Percentiles rank a stretch among this genome's conserved stretches.
Evolutionary conservation across 2,797 vertebrate species (phyloP).

Genomic region (Sarcophilus harrisii): DNA sequence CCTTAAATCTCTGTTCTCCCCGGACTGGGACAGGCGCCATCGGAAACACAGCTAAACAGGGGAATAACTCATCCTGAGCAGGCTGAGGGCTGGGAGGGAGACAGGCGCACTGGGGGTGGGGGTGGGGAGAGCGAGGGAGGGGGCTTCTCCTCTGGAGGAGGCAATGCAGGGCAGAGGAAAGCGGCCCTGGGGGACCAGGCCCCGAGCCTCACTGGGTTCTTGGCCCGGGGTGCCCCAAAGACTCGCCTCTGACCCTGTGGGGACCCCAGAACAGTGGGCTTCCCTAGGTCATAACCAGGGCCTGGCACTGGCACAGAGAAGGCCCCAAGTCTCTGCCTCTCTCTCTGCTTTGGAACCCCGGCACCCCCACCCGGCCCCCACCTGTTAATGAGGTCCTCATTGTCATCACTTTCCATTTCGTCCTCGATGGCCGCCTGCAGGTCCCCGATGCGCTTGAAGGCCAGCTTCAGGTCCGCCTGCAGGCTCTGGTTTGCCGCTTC

Average conservation of each 20-base stretch:
- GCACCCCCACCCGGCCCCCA: slow-evolving; percentile 66
- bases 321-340: not conserved
- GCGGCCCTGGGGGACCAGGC: no score
- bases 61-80: slow-evolving; percentile 69
- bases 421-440: slow-evolving; percentile 98
- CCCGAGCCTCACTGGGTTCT: no score
- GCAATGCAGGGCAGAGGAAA: not conserved
- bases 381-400: slow-evolving; percentile 98
- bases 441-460: slow-evolving; percentile 99
- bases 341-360: not conserved
- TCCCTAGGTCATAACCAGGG: not conserved
- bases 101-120: not conserved
- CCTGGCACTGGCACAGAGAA: slow-evolving; percentile 15
- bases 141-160: not conserved
- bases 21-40: slow-evolving; percentile 63
- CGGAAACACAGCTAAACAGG: slow-evolving; percentile 71
- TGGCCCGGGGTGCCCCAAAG: no score
- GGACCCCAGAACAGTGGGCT: not conserved
- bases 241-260: no score
- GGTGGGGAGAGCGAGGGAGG: fast-evolving
- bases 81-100: not conserved
- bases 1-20: slow-evolving; percentile 78
- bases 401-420: slow-evolving; percentile 99
- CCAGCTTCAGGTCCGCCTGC: slow-evolving; percentile 96
- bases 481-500: slow-evolving; percentile 98